Evolutionary conservation across 2,797 vertebrate genomes (phyloP), one percentile per base, ranked within the genome.

Genomic region (Dipus sagitta): DNA sequence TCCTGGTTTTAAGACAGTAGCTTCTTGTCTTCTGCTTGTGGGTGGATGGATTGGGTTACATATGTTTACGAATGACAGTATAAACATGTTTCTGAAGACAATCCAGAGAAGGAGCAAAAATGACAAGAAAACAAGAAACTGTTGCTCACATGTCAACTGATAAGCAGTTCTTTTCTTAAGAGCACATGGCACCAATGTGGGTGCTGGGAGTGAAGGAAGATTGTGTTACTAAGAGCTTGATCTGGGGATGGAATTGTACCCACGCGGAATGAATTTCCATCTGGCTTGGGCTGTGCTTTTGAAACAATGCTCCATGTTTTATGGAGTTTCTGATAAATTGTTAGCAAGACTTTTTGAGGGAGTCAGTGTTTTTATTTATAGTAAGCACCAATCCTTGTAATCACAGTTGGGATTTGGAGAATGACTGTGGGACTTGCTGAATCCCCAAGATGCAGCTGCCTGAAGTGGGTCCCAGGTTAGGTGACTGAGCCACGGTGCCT

Each of bases 231-330:
- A 15, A 72, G 90, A 90, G 88, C 88, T 1, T 58, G 86, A 32
- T 78, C 78, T 12, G 0, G 42, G 89, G 42, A 32, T 26, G 81
- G 75, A 72, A 32, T 78, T 52, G 58, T 79, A 42, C 87, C 92
- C 96, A 65, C 65, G 6, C 2, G 7, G 74, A 28, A 8, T 20
- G 42, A 23, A 38, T 68, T 74, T 88, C 94, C 88, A 95, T 91
- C 94, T 96, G 92, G 77, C 86, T 52, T 3, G 0, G 60, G 76
- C 77, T 81, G 82, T 77, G 96, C 95, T 91, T 94, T 92, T 84
- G 67, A 86, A 89, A 92, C 71, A 78, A 1, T 38, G 80, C 6
- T 3, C 86, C 65, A 7, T 34, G 82, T 77, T 80, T 67, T n/a
- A 2, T 23, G 11, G 89, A 38, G 54, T 20, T 86, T 92, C 83